Evolutionary conservation across 2,797 vertebrate species (phyloP).

Genomic region (Sebastes vulpes): DNA sequence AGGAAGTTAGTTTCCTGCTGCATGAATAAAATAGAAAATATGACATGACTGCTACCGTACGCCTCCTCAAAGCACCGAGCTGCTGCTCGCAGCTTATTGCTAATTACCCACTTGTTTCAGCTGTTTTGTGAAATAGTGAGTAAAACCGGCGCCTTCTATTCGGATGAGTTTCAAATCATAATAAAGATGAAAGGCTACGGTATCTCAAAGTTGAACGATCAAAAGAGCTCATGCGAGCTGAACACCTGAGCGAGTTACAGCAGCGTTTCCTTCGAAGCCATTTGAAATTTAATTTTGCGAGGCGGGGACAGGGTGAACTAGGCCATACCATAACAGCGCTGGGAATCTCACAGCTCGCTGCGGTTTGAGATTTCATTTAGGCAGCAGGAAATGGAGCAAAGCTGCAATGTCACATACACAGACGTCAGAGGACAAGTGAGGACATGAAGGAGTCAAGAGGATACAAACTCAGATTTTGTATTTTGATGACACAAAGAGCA

Average conservation of each 20-base stretch:
- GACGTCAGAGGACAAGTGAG: background rate
- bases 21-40: background rate
- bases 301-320: conserved; percentile 40
- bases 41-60: background rate
- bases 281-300: conserved; percentile 40
- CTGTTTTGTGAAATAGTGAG: conserved; percentile 1
- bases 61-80: background rate
- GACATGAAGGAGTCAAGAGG: background rate
- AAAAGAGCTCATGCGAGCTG: background rate
- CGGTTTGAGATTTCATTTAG: conserved; percentile 44
- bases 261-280: conserved; percentile 19
- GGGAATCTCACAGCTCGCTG: conserved; percentile 33
- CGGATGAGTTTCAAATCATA: background rate
- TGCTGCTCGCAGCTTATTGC: background rate
- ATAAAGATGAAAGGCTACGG: conserved; percentile 4
- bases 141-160: background rate
- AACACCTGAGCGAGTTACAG: conserved; percentile 44
- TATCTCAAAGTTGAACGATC: conserved; percentile 9
- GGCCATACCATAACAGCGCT: conserved; percentile 22
- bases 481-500: background rate
- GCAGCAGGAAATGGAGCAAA: conserved; percentile 48
- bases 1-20: conserved; percentile 3
- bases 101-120: conserved; percentile 12
- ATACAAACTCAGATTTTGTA: background rate
- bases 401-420: background rate